A percentile compares a stretch with the other conserved stretches of the same genome.
Evolutionary conservation across 2,888 invertebrate species (phyloP).

Genomic region (Hanleya hanleyi): DNA sequence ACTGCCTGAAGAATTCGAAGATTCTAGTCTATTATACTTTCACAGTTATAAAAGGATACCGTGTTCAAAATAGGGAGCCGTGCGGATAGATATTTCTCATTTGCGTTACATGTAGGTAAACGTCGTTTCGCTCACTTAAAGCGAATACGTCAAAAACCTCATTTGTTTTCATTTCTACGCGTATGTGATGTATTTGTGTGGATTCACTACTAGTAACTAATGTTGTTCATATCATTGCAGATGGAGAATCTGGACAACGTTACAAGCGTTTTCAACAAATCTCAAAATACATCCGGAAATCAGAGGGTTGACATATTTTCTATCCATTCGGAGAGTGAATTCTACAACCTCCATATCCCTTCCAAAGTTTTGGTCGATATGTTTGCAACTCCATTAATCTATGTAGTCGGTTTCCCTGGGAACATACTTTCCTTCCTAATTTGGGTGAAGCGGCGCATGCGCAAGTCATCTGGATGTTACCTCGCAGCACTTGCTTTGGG

Average conservation of each 20-base stretch:
- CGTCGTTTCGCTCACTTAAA: not conserved
- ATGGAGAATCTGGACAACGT: not conserved
- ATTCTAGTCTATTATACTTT: too few species aligned
- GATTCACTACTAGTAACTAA: not conserved
- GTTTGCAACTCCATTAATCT: conserved; percentile 21
- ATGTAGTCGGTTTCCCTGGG: conserved; percentile 52
- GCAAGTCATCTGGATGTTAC: conserved; percentile 57
- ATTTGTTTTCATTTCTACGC: not conserved
- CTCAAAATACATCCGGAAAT: not conserved
- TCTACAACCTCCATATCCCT: not conserved
- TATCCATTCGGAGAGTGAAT: not conserved
- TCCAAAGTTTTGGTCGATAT: not conserved
- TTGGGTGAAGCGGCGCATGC: conserved; percentile 53
- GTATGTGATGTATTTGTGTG: not conserved
- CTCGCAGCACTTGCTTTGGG: conserved; percentile 53
- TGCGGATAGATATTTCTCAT: too few species aligned
- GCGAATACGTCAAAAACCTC: too few species aligned
- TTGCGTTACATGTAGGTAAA: not conserved
- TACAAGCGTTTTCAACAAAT: not conserved
- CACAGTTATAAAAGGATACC: too few species aligned
- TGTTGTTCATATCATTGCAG: not conserved
- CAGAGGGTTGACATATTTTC: not conserved
- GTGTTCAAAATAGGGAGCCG: too few species aligned
- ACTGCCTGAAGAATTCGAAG: too few species aligned
- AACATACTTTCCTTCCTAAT: conserved; percentile 52